Evolutionary conservation across 2,797 vertebrate species (phyloP).

Genomic region (Momotus momota): DNA sequence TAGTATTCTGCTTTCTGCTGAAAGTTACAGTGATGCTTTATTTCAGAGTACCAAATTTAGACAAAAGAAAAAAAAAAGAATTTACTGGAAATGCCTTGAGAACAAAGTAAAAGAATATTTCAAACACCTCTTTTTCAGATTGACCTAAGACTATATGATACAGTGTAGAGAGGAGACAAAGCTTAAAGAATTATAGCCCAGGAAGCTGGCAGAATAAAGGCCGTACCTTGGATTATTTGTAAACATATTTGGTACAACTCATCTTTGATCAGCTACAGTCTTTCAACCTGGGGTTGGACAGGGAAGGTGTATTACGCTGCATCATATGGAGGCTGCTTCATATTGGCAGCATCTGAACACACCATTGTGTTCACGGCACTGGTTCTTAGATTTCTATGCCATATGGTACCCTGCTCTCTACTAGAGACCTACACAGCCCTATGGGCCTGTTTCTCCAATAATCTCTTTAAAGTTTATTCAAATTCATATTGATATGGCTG

Average conservation of each 20-base stretch:
- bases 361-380: neutral
- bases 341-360: constrained; percentile 30
- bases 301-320: neutral
- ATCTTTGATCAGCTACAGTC: neutral
- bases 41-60: constrained; percentile 6
- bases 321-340: constrained; percentile 8
- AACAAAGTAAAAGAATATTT: neutral
- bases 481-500: constrained; percentile 58
- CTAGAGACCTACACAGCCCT: constrained; percentile 28
- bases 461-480: constrained; percentile 62
- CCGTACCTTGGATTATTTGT: neutral
- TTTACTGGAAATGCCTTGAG: constrained; percentile 5
- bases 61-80: neutral
- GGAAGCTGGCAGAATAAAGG: neutral
- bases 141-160: neutral
- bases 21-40: neutral
- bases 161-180: neutral
- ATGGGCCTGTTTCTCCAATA: constrained; percentile 55
- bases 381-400: constrained; percentile 27
- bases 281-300: neutral
- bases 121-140: neutral
- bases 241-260: neutral
- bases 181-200: neutral
- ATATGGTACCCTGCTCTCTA: constrained; percentile 37
- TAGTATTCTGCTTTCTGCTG: constrained; percentile 5